phyloP scores from a whole-genome alignment of 2,888 invertebrate genomes.

The Vanessa cardui region DNA sequence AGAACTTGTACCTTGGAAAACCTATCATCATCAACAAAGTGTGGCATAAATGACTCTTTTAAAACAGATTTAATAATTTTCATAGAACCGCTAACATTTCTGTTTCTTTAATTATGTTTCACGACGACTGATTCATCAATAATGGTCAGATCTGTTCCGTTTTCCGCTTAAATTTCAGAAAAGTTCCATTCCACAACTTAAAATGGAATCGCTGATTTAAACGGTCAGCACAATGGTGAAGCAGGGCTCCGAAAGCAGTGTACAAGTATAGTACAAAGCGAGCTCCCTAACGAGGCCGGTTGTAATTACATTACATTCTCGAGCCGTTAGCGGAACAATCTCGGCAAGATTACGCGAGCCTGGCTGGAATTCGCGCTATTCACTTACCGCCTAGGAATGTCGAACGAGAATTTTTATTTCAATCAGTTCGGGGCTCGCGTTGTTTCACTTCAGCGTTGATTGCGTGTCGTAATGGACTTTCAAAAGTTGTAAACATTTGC shows the following conservation, averaged over 20 bases:
- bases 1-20: too few species aligned
- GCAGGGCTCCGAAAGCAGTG: constrained; percentile 39
- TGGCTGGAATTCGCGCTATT: constrained; percentile 55
- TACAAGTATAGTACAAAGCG: constrained; percentile 48
- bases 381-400: constrained; percentile 46
- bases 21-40: too few species aligned
- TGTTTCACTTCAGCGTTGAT: constrained; percentile 24
- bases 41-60: too few species aligned
- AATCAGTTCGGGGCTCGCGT: constrained; percentile 29
- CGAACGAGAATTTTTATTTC: constrained; percentile 43
- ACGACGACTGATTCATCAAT: background rate
- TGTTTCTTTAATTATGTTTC: too few species aligned
- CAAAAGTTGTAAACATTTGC: constrained; percentile 28
- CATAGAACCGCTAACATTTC: too few species aligned
- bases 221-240: constrained; percentile 42
- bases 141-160: constrained; percentile 6
- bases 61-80: too few species aligned
- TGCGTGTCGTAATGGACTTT: constrained; percentile 21
- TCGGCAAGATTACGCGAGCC: constrained; percentile 64
- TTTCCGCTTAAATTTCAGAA: constrained; percentile 10
- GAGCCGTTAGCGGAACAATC: constrained; percentile 70
- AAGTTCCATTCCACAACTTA: background rate
- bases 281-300: constrained; percentile 57
- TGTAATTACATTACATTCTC: constrained; percentile 75
- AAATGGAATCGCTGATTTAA: constrained; percentile 14